Evolutionary conservation across 2,888 invertebrate genomes (phyloP).

Genomic region (Lycophotia porphyrea): DNA sequence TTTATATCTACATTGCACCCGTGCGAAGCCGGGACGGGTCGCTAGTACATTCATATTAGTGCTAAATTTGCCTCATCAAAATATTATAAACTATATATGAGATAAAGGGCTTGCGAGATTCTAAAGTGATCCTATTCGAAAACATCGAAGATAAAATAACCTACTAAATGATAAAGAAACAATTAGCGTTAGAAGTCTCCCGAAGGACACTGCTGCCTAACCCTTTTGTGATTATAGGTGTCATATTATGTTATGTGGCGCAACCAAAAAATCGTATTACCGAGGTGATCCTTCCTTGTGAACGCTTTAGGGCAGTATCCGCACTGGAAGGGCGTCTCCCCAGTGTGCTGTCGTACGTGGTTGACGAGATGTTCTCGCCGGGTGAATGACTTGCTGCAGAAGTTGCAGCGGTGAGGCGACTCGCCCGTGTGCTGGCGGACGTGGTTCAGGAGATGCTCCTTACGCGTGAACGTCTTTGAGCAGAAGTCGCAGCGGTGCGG

Average conservation of each 20-base stretch:
- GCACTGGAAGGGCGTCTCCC: conserved; percentile 94
- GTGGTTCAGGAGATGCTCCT: conserved; percentile 94
- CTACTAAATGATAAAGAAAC: not conserved
- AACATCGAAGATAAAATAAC: not conserved
- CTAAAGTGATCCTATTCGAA: not conserved
- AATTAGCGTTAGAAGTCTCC: accelerated
- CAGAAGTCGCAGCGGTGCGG: conserved; percentile 95
- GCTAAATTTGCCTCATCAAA: not conserved
- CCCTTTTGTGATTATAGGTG: not conserved
- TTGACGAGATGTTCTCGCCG: conserved; percentile 96
- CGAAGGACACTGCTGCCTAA: not conserved
- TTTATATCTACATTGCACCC: too few species aligned
- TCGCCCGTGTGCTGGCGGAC: conserved; percentile 95
- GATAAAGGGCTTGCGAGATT: not conserved
- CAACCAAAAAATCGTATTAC: conserved; percentile 68
- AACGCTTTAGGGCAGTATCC: conserved; percentile 96
- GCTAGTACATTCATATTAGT: not conserved
- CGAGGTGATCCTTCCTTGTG: conserved; percentile 95
- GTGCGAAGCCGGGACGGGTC: too few species aligned
- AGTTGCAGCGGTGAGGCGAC: conserved; percentile 96
- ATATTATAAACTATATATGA: not conserved
- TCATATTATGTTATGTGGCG: not conserved
- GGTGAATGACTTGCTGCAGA: conserved; percentile 96
- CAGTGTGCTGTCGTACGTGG: conserved; percentile 95
- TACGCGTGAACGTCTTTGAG: conserved; percentile 94